phyloP scores from a whole-genome alignment of 2,113 vertebrate species.

The Corythornis madagascariensis region DNA sequence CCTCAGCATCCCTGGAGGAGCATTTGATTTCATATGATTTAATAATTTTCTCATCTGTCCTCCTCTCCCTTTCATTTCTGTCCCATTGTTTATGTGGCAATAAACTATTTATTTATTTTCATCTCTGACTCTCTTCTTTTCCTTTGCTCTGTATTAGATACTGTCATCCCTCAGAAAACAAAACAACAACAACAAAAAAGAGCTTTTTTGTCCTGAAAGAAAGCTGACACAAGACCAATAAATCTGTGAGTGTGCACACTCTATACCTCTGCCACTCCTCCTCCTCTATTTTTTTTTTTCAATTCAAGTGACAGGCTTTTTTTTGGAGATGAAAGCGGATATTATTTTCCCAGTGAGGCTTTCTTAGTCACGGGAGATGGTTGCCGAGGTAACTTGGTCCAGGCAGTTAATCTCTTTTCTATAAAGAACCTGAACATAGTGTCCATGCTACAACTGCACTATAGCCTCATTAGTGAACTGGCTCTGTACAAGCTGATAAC shows the following conservation, averaged over 20 bases:
- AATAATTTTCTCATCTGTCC: neutral
- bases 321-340: constrained; percentile 73
- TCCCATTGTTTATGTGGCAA: neutral
- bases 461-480: constrained; percentile 46
- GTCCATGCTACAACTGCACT: constrained; percentile 22
- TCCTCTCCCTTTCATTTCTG: neutral
- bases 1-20: neutral
- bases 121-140: neutral
- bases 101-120: constrained; percentile 1
- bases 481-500: constrained; percentile 41
- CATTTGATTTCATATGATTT: neutral
- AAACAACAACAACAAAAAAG: neutral
- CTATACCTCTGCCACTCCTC: neutral
- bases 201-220: constrained; percentile 47
- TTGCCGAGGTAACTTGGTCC: constrained; percentile 84
- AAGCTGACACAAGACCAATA: constrained; percentile 56
- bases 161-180: constrained; percentile 27
- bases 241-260: neutral
- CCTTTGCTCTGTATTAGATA: constrained; percentile 8
- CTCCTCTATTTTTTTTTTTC: neutral
- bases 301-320: constrained; percentile 63
- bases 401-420: constrained; percentile 77
- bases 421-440: constrained; percentile 75
- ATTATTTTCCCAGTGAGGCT: constrained; percentile 74
- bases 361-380: constrained; percentile 79